Evolutionary conservation across 2,888 invertebrate genomes (phyloP).

Genomic region (Belgica antarctica): DNA sequence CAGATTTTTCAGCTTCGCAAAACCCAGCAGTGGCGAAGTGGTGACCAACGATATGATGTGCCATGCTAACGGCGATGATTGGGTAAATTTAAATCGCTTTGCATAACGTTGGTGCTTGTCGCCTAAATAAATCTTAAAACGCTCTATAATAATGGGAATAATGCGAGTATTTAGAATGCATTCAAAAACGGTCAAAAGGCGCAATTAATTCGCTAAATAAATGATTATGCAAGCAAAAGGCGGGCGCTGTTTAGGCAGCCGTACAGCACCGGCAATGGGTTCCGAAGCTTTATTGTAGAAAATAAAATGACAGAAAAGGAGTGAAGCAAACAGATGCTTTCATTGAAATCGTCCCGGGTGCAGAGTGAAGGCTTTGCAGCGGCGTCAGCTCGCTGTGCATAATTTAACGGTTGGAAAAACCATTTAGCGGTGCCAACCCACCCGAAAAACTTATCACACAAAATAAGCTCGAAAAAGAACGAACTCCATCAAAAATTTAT

Average conservation of each 20-base stretch:
- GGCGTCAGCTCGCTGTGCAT: neutral
- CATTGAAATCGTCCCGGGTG: neutral
- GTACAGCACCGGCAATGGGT: too few relatives aligned
- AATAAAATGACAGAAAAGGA: neutral
- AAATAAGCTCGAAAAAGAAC: neutral
- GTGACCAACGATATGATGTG: slow-evolving; percentile 7
- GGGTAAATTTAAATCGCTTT: neutral
- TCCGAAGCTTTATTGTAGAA: slow-evolving; percentile 6
- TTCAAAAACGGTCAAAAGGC: neutral
- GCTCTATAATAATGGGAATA: neutral
- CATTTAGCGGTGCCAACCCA: neutral
- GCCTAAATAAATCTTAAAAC: slow-evolving; percentile 2
- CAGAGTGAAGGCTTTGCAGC: too few relatives aligned
- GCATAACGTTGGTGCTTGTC: neutral
- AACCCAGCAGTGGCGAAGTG: too few relatives aligned
- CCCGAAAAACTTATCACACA: too few relatives aligned
- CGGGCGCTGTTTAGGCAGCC: neutral
- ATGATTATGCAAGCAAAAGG: slow-evolving; percentile 8
- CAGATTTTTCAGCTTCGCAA: slow-evolving; percentile 13
- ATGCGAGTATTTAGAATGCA: slow-evolving; percentile 7
- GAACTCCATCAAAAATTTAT: slow-evolving; percentile 2
- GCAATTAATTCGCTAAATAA: neutral
- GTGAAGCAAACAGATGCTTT: neutral
- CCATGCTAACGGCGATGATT: neutral
- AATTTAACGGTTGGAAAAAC: neutral